Conservation (phyloP, 2,797 vertebrate species). For the Enteromius trimaculatus region DNA sequence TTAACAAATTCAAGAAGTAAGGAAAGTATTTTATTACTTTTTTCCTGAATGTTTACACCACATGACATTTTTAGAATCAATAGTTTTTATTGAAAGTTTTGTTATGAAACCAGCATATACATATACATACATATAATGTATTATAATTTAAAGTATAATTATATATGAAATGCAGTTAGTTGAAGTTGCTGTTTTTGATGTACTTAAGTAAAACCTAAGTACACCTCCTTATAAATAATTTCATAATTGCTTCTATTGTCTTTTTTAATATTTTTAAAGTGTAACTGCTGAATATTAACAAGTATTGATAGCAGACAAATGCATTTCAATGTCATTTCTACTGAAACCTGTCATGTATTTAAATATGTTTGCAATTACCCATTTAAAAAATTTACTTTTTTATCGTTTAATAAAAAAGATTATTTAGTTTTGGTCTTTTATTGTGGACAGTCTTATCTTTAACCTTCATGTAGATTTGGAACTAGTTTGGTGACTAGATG, state of each 20-base stretch:
- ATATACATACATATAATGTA: too few species aligned
- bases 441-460: too few species aligned
- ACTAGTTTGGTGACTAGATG: not conserved
- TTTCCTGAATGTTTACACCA: not conserved
- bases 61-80: not conserved
- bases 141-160: too few species aligned
- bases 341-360: too few species aligned
- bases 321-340: too few species aligned
- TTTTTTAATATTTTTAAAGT: not conserved
- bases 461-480: not conserved
- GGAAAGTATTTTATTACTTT: not conserved
- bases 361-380: not conserved
- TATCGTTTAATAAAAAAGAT: too few species aligned
- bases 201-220: not conserved
- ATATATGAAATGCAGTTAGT: too few species aligned
- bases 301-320: too few species aligned
- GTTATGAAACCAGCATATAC: not conserved
- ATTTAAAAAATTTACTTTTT: not conserved
- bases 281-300: not conserved
- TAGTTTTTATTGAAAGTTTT: not conserved
- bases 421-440: too few species aligned
- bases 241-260: not conserved
- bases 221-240: not conserved
- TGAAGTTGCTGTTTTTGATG: too few species aligned
- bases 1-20: not conserved